Conservation (phyloP, 2,113 vertebrate genomes). For the Oceanodroma tethys region DNA sequence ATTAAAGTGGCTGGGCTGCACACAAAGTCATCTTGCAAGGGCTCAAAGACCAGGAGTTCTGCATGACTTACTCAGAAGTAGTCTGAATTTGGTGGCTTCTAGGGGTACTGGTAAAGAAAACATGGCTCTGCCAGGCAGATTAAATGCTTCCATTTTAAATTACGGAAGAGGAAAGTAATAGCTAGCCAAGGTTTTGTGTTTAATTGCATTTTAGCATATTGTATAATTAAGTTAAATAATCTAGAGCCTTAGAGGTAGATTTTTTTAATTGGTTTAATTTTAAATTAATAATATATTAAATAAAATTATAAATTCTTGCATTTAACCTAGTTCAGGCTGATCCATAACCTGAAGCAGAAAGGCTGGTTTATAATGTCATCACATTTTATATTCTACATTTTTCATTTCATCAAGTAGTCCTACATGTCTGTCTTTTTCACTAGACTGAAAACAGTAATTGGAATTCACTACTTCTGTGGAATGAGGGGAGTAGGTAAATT, state of each 20-base stretch:
- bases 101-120: not conserved
- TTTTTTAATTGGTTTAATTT: not conserved
- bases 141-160: not conserved
- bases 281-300: not conserved
- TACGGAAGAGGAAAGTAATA: not conserved
- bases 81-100: not conserved
- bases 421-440: not conserved
- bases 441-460: not conserved
- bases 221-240: not conserved
- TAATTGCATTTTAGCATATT: not conserved
- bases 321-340: not conserved
- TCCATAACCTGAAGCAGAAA: not conserved
- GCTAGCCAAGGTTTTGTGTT: not conserved
- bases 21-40: not conserved
- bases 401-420: not conserved
- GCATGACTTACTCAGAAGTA: not conserved
- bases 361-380: not conserved
- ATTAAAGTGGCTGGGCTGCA: not conserved
- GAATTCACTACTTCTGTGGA: not conserved
- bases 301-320: not conserved
- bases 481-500: not conserved
- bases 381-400: not conserved
- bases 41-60: not conserved
- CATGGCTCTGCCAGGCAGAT: not conserved
- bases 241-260: not conserved